Evolutionary conservation across 2,888 invertebrate species (phyloP), one percentile per base, ranked within the genome.

Genomic region (Xanthorhoe spadicearia): DNA sequence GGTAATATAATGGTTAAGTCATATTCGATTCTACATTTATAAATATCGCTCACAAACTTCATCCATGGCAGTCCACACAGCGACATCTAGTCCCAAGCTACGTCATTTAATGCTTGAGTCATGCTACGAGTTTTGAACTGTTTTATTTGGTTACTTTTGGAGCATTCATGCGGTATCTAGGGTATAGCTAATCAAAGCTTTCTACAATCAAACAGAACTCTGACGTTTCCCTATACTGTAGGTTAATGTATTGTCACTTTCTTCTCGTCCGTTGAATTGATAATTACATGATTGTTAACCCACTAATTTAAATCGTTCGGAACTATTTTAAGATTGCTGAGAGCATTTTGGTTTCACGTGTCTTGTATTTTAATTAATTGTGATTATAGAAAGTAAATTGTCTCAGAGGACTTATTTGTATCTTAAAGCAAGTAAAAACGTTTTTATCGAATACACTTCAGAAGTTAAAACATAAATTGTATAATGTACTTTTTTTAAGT

Each of bases 171-270:
- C n/a, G n/a, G n/a, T n/a, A n/a, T n/a, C n/a, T n/a, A n/a, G n/a
- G n/a, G n/a, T n/a, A n/a, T n/a, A n/a, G n/a, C n/a, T n/a, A n/a
- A n/a, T n/a, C n/a, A n/a, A n/a, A n/a, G n/a, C n/a, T n/a, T 18
- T 52, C 28, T 64, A 58, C 15, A 58, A 58, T 54, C 43, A 87
- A 87, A 83, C 87, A 87, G 85, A 90, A 87, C 85, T 89, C 86
- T 89, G 89, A 89, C 87, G 84, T 90, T 90, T 89, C 89, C 89
- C 86, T 88, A 84, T 84, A 46, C 84, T 84, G 83, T 87, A 83
- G 88, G 89, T 87, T 88, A 89, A 89, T 87, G 87, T 83, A 87
- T 90, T 86, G 86, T 87, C 86, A 82, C 91, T 92, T 91, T 92
- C 92, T 89, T 74, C 79, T 85, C 83, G 85, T 83, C 83, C 77